Conservation (phyloP, 2,888 invertebrate genomes). For the Lomographa bimaculata region DNA sequence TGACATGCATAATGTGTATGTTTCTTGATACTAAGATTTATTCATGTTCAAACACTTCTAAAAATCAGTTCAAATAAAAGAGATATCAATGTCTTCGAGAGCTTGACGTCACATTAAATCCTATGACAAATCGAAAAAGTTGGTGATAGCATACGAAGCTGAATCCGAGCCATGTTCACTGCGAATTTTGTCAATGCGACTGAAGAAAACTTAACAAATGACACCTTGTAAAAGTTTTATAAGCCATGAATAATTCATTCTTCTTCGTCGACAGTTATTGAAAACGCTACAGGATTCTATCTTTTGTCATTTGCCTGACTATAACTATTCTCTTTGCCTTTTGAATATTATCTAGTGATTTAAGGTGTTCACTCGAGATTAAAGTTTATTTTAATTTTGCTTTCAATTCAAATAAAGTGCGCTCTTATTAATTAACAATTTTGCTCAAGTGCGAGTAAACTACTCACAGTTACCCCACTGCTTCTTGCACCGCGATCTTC, state of each 20-base stretch:
- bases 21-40: too few relatives aligned
- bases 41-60: slow-evolving; percentile 4
- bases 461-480: too few relatives aligned
- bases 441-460: too few relatives aligned
- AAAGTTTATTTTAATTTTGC: too few relatives aligned
- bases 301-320: slow-evolving; percentile 33
- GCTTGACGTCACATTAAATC: slow-evolving; percentile 40
- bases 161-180: slow-evolving; percentile 39
- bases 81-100: slow-evolving; percentile 33
- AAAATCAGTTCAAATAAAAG: slow-evolving; percentile 26
- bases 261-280: slow-evolving; percentile 41
- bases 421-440: too few relatives aligned
- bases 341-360: slow-evolving; percentile 27
- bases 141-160: slow-evolving; percentile 39
- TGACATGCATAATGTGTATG: too few relatives aligned
- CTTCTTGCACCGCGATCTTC: too few relatives aligned
- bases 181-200: slow-evolving; percentile 41
- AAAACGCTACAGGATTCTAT: slow-evolving; percentile 39
- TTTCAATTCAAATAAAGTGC: too few relatives aligned
- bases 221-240: slow-evolving; percentile 48
- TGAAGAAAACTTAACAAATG: slow-evolving; percentile 49
- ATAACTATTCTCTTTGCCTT: slow-evolving; percentile 28
- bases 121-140: slow-evolving; percentile 55
- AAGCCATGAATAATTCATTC: slow-evolving; percentile 48
- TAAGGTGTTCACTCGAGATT: neutral